phyloP scores from a whole-genome alignment of 2,113 vertebrate genomes.

The Crotophaga sulcirostris region DNA sequence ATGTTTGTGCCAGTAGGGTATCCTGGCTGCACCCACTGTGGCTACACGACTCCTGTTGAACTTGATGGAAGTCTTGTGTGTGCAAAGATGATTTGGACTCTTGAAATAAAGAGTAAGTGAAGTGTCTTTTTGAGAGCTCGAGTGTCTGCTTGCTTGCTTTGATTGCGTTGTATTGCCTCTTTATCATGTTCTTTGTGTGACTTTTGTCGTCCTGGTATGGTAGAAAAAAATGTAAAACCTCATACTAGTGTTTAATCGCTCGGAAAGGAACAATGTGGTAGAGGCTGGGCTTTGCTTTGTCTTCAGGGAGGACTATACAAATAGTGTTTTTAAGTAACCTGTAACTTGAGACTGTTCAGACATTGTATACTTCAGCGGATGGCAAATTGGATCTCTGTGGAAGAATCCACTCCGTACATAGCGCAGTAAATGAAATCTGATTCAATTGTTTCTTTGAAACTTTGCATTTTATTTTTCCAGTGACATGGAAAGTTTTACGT shows the following conservation, averaged over 20 bases:
- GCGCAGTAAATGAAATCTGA: neutral
- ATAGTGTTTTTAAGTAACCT: conserved; percentile 25
- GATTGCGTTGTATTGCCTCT: conserved; percentile 29
- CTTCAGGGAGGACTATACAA: conserved; percentile 20
- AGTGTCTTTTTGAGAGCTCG: conserved; percentile 42
- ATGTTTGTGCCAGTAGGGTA: neutral
- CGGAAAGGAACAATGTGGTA: conserved; percentile 6
- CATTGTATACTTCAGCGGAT: neutral
- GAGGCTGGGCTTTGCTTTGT: conserved; percentile 23
- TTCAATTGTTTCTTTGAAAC: conserved; percentile 12
- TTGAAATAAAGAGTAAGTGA: conserved; percentile 61
- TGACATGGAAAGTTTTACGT: neutral
- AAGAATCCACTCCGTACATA: neutral
- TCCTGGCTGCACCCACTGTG: neutral
- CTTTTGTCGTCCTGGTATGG: conserved; percentile 13
- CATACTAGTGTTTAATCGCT: neutral
- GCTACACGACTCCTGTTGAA: neutral
- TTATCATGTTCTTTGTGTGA: conserved; percentile 35
- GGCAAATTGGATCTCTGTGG: neutral
- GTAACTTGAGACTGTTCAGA: conserved; percentile 1
- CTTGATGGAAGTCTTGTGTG: conserved; percentile 30
- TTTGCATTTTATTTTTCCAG: neutral
- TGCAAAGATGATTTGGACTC: conserved; percentile 55
- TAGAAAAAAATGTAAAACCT: conserved; percentile 35
- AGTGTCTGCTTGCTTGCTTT: conserved; percentile 65